Evolutionary conservation across 1,140 invertebrate genomes (phyloP).

Genomic region (Pseudomyrmex dendroicus): DNA sequence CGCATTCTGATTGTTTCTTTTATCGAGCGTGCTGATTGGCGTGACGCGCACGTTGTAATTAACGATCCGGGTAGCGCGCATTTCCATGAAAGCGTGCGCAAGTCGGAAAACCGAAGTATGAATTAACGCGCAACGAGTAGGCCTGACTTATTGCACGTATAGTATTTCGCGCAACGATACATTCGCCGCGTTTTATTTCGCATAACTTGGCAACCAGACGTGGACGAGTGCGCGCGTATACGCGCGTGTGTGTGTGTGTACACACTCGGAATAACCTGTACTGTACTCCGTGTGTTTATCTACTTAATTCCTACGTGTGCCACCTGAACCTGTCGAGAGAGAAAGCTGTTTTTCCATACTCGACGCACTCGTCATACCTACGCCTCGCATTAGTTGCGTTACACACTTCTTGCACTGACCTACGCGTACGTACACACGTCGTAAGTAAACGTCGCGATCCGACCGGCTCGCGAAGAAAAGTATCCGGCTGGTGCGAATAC

Average conservation of each 20-base stretch:
- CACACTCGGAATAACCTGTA: conserved; percentile 67
- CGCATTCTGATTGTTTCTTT: conserved; percentile 28
- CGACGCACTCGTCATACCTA: conserved; percentile 77
- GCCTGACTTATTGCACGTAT: conserved; percentile 41
- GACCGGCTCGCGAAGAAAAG: conserved; percentile 55
- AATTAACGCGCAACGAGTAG: conserved; percentile 49
- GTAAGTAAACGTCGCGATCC: conserved; percentile 38
- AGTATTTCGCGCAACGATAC: conserved; percentile 46
- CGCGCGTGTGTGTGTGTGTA: not conserved
- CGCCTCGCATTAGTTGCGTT: conserved; percentile 74
- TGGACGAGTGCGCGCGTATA: conserved; percentile 39
- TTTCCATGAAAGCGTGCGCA: conserved; percentile 29
- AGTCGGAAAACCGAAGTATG: conserved; percentile 54
- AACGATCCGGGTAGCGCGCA: conserved; percentile 19
- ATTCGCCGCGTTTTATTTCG: conserved; percentile 76
- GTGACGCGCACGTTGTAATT: conserved; percentile 3
- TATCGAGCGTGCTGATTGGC: not conserved
- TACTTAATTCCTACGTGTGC: conserved; percentile 81
- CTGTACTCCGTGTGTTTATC: conserved; percentile 81
- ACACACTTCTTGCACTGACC: conserved; percentile 68
- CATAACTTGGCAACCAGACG: conserved; percentile 56
- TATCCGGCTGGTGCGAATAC: conserved; percentile 19
- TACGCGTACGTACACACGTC: conserved; percentile 57
- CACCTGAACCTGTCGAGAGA: conserved; percentile 82
- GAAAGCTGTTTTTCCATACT: conserved; percentile 84